Evolutionary conservation across 2,888 invertebrate species (phyloP).

Genomic region (Catocala nupta): DNA sequence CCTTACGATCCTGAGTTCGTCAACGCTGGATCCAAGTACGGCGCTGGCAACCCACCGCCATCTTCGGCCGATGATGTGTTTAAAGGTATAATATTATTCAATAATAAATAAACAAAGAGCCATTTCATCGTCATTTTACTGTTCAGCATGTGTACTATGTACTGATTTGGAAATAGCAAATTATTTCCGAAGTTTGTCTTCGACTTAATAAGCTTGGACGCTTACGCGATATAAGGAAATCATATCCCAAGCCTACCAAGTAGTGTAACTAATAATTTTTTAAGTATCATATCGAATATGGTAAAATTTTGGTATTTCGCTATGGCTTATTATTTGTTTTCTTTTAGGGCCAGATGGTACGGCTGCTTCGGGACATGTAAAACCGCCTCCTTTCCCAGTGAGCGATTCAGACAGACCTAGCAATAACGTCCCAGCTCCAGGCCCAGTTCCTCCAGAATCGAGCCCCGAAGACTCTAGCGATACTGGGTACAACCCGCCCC

Average conservation of each 20-base stretch:
- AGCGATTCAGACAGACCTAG: slow-evolving; percentile 70
- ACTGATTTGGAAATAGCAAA: no score
- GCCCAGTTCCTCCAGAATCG: slow-evolving; percentile 47
- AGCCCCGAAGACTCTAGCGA: slow-evolving; percentile 44
- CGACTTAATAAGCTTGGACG: no score
- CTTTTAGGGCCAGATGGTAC: slow-evolving; percentile 82
- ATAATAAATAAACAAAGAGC: no score
- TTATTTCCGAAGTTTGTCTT: no score
- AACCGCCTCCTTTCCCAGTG: slow-evolving; percentile 80
- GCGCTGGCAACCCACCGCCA: slow-evolving; percentile 49
- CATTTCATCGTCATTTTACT: no score
- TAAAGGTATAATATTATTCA: slow-evolving; percentile 67
- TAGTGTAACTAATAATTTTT: no score
- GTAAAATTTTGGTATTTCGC: not conserved
- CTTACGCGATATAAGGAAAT: no score
- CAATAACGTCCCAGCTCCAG: slow-evolving; percentile 50
- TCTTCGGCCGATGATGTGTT: slow-evolving; percentile 71
- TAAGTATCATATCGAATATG: no score
- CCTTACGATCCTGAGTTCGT: slow-evolving; percentile 83
- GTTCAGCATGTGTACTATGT: no score
- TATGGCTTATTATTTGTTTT: not conserved
- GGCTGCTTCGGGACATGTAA: slow-evolving; percentile 87
- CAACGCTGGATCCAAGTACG: slow-evolving; percentile 67
- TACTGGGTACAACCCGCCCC: slow-evolving; percentile 47
- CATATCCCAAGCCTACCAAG: no score